Conservation (phyloP, 1,140 invertebrate species). For the Chymomyza costata region DNA sequence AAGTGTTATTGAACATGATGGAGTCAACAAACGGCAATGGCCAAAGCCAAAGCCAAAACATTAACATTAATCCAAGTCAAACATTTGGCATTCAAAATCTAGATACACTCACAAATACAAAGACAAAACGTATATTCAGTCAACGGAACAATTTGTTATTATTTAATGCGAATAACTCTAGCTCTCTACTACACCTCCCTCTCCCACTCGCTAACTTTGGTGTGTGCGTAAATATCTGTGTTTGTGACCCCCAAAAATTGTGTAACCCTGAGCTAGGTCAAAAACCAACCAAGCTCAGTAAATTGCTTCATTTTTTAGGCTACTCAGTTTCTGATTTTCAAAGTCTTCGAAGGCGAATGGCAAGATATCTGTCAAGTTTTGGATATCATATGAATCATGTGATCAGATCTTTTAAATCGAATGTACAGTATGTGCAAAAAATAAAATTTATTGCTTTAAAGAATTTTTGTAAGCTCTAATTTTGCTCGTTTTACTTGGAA, state of each 20-base stretch:
- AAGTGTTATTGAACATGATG: conserved; percentile 53
- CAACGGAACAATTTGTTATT: conserved; percentile 59
- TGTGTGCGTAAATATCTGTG: conserved; percentile 11
- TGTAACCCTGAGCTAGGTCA: conserved; percentile 34
- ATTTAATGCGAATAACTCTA: not conserved
- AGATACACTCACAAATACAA: not conserved
- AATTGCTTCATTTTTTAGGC: conserved; percentile 14
- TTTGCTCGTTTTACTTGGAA: no score
- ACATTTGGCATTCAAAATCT: conserved; percentile 33
- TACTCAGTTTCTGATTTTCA: no score
- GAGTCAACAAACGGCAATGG: conserved; percentile 34
- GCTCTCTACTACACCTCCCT: not conserved
- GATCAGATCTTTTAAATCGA: no score
- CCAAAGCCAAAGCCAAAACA: conserved; percentile 8
- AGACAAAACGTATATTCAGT: conserved; percentile 49
- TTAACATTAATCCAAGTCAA: conserved; percentile 15
- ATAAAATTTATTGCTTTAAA: no score
- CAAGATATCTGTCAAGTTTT: no score
- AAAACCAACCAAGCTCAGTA: conserved; percentile 15
- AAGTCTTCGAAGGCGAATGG: no score
- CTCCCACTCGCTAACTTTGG: not conserved
- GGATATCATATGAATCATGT: no score
- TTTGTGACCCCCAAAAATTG: conserved; percentile 54
- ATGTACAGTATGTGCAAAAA: no score
- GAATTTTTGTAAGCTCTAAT: no score